A percentile compares a stretch with the other conserved stretches of the same genome.
These are phyloP conservation scores for Heliconius hortense DNA, from an alignment of 2,888 invertebrate species.

Conservation along the genomic window DNA sequence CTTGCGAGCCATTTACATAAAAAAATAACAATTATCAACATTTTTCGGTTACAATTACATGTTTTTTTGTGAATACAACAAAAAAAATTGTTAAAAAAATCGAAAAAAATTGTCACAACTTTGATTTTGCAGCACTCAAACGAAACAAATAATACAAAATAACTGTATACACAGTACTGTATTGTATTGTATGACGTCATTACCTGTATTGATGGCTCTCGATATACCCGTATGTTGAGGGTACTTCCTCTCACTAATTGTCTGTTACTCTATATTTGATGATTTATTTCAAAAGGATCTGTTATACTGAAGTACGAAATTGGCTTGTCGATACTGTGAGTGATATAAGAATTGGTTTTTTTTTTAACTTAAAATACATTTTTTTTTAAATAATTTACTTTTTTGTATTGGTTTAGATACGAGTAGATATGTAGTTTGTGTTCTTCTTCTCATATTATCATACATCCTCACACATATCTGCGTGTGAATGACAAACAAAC, in stretches of 20 bases:
- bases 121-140: constrained; percentile 9
- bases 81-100: background rate
- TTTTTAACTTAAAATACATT: background rate
- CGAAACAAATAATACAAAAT: constrained; percentile 10
- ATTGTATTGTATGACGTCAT: constrained; percentile 26
- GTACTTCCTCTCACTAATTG: constrained; percentile 49
- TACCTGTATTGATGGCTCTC: constrained; percentile 40
- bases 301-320: constrained; percentile 20
- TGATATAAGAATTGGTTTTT: background rate
- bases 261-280: constrained; percentile 48
- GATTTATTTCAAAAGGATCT: constrained; percentile 29
- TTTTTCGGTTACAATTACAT: background rate
- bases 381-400: background rate
- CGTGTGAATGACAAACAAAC: background rate
- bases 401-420: background rate
- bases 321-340: background rate
- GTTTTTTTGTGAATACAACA: background rate
- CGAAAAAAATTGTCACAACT: background rate
- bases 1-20: background rate
- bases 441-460: background rate
- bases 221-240: constrained; percentile 43
- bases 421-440: background rate
- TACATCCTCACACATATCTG: background rate
- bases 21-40: background rate
- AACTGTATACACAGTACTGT: constrained; percentile 10